Evolutionary conservation across 1,140 invertebrate species (phyloP).

Genomic region (Lamellibrachia luymesi): DNA sequence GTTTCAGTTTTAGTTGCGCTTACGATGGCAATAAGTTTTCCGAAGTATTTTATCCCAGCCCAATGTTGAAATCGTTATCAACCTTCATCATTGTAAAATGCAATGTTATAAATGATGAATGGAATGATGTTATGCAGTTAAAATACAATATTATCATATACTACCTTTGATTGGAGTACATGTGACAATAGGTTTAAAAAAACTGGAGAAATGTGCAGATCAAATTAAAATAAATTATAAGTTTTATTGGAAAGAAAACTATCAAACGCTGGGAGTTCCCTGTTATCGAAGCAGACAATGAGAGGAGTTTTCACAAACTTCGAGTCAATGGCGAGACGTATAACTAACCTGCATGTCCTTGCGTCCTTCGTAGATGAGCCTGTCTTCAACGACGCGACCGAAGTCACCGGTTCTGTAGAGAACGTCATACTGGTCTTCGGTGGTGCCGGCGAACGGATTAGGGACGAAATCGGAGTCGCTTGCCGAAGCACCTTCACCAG

Average conservation of each 20-base stretch:
- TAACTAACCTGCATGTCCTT: slow-evolving; percentile 70
- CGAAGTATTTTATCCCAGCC: too few species aligned
- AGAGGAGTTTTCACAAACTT: neutral
- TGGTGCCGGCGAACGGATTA: slow-evolving; percentile 38
- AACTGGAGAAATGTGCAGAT: neutral
- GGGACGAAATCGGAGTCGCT: slow-evolving; percentile 61
- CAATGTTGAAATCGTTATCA: neutral
- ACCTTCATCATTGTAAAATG: neutral
- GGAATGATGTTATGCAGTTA: neutral
- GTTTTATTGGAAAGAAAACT: too few species aligned
- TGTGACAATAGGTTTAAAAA: neutral
- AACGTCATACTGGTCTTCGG: slow-evolving; percentile 25
- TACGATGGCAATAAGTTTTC: neutral
- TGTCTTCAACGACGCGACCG: slow-evolving; percentile 70
- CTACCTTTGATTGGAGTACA: neutral
- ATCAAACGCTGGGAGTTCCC: too few species aligned
- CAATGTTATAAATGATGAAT: neutral
- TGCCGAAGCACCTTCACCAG: slow-evolving; percentile 62
- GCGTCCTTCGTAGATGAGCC: slow-evolving; percentile 72
- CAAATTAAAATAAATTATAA: too few species aligned
- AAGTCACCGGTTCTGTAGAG: slow-evolving; percentile 83
- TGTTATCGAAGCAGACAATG: neutral
- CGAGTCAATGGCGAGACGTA: neutral
- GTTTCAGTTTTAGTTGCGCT: neutral
- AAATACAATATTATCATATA: neutral